Evolutionary conservation across 1,140 invertebrate genomes (phyloP), one percentile per base, ranked within the genome.

Genomic region (Galleria mellonella): DNA sequence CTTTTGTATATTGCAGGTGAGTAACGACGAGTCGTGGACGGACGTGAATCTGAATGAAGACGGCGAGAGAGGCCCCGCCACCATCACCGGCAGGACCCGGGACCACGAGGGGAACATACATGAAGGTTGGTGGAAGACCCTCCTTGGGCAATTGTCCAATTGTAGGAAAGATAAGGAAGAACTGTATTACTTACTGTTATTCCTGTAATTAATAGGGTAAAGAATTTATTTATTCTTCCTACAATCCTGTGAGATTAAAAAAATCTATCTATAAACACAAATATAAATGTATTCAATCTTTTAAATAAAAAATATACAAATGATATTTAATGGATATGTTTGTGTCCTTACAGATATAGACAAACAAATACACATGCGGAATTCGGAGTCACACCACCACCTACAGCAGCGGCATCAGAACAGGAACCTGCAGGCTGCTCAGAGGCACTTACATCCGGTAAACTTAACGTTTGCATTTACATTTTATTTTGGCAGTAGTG

Each of bases 1-100:
- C n/a, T n/a, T n/a, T 23, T 23, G 17, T 13, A 12, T 8, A 12
- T 57, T 58, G 10, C 29, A 83, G 81, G 78, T 86, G 3, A 87
- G 81, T 42, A 90, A 90, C 31, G 94, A 96, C 64, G 94, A 96
- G 62, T 94, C 93, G 46, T 97, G 94, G 94, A 96, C 94, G 9
- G 95, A 96, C 67, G 95, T 97, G 27, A 97, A 96, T 83, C 83
- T 97, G 23, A 96, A 97, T 67, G 94, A 96, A 67, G 93, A 95
- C 40, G 90, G 90, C 0, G 91, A 92, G 33, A 47, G 81, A 12
- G 78, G 76, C 0, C 72, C 76, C 0, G 78, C 81, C 17, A 79
- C 76, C 12, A 81, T 83, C 39, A 79, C 78, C 0, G 75, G 77
- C 14, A 55, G 79, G 30, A 67, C 50, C n/a, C 52, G 74, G 12